Base-by-base conservation (phyloP, 2,888 invertebrate species). In the Hecatera dysodea region DNA sequence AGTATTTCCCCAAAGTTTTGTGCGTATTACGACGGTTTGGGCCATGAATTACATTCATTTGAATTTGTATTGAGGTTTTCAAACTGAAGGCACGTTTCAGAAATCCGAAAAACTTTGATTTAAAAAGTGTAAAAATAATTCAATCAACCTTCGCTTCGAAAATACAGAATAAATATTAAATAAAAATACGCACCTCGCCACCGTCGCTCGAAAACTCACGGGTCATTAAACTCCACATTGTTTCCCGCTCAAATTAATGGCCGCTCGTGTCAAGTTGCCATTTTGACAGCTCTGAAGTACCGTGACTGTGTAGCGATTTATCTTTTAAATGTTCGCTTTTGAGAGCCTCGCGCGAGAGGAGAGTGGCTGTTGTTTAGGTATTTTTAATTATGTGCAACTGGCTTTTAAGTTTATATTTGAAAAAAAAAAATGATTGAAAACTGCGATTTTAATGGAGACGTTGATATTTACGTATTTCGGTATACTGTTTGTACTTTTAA, bases 181-280 rank as follows among this genome's bases (percentile, higher is more conserved):
- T 66, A 72, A 75, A 75, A 70, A 53, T n/a, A 59, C 64, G 57
- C 53, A n/a, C 53, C 42, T 39, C 57, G 57, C 22, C 57, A 55
- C 22, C 53, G 44, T 53, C 61, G 61, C 22, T 11, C 12, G 63
- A 39, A 22, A 62, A 56, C 50, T 69, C 72, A 56, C 82, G 75
- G 46, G 11, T 75, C 80, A 85, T 84, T 84, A 81, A 75, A 42
- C 53, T 55, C 48, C 65, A 81, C 65, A 81, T 83, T 84, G 81
- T 84, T 83, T 78, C 77, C 29, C 66, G 60, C 61, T 27, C 50
- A 65, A 79, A 86, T 87, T 80, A 85, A 85, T 86, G 80, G 71
- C 57, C 52, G 64, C 74, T 68, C 82, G 64, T 80, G 79, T 73
- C 57, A 62, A 64, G 59, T 71, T 59, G 67, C 82, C 68, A 69